phyloP scores from a whole-genome alignment of 2,888 invertebrate genomes.

The Melinaea marsaeus region DNA sequence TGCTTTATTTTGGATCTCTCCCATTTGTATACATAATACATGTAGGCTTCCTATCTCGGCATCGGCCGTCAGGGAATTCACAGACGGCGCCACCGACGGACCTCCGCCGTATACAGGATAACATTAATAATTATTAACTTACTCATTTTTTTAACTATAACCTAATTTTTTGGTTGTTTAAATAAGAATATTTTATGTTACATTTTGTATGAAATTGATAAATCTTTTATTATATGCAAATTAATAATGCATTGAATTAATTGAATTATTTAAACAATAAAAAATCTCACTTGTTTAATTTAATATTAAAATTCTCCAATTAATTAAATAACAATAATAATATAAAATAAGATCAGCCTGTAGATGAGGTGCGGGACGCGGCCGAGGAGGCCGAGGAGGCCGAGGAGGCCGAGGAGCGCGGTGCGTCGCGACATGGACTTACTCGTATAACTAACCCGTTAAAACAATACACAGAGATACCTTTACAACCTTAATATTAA shows the following conservation, averaged over 20 bases:
- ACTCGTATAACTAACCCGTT: slow-evolving; percentile 23
- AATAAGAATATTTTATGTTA: too few species aligned
- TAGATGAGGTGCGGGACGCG: slow-evolving; percentile 48
- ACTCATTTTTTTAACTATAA: not conserved
- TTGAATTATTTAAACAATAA: not conserved
- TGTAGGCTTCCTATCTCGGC: slow-evolving; percentile 69
- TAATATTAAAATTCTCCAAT: not conserved
- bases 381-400: slow-evolving; percentile 21
- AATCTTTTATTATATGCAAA: too few species aligned
- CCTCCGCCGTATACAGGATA: slow-evolving; percentile 52
- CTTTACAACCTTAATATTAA: too few species aligned
- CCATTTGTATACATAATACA: slow-evolving; percentile 78
- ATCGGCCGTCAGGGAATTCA: slow-evolving; percentile 70
- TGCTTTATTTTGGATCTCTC: slow-evolving; percentile 75
- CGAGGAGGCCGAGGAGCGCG: slow-evolving; percentile 39
- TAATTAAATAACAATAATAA: not conserved
- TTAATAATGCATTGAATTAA: too few species aligned
- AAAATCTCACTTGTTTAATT: not conserved
- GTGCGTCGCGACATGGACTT: slow-evolving; percentile 67
- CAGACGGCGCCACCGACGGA: slow-evolving; percentile 67
- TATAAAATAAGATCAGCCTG: slow-evolving; percentile 38
- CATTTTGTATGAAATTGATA: too few species aligned
- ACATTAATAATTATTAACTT: slow-evolving; percentile 26
- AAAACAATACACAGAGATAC: too few species aligned
- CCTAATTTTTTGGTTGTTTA: too few species aligned